phyloP scores from a whole-genome alignment of 2,113 vertebrate genomes.

The Forbesichthys agassizii region DNA sequence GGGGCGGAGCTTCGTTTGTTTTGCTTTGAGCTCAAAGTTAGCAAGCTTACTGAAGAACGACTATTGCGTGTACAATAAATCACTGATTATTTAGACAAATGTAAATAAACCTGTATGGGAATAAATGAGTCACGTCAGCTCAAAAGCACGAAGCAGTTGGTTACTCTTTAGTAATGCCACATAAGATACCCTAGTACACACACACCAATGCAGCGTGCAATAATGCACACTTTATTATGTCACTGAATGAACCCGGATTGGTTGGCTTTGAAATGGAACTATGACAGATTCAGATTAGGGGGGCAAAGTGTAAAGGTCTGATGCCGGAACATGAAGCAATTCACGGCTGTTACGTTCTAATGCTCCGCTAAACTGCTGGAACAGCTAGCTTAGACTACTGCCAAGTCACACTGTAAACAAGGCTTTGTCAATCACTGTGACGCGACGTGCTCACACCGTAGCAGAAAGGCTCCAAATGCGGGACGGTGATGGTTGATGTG shows the following conservation, averaged over 20 bases:
- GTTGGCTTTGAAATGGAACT: constrained; percentile 70
- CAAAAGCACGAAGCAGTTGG: background rate
- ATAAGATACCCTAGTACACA: constrained; percentile 4
- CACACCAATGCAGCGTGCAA: background rate
- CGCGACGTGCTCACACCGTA: constrained; percentile 40
- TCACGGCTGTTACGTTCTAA: constrained; percentile 78
- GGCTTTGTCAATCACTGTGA: constrained; percentile 73
- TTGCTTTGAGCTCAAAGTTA: no score
- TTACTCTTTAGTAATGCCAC: constrained; percentile 12
- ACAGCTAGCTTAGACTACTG: constrained; percentile 57
- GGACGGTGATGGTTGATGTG: constrained; percentile 56
- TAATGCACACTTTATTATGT: constrained; percentile 34
- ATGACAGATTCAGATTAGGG: constrained; percentile 81
- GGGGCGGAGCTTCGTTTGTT: no score
- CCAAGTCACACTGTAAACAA: constrained; percentile 71
- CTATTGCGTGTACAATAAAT: constrained; percentile 33
- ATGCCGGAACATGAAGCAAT: constrained; percentile 78
- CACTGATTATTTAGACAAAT: constrained; percentile 28
- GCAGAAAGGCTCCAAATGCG: constrained; percentile 56
- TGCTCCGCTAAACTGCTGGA: constrained; percentile 79
- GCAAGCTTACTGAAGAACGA: no score
- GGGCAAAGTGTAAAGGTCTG: constrained; percentile 83
- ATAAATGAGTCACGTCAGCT: constrained; percentile 3
- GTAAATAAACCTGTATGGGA: constrained; percentile 16
- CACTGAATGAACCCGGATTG: constrained; percentile 48